These are phyloP conservation scores for Procapra przewalskii DNA, from an alignment of 2,113 vertebrate genomes.

Conservation along the genomic window DNA sequence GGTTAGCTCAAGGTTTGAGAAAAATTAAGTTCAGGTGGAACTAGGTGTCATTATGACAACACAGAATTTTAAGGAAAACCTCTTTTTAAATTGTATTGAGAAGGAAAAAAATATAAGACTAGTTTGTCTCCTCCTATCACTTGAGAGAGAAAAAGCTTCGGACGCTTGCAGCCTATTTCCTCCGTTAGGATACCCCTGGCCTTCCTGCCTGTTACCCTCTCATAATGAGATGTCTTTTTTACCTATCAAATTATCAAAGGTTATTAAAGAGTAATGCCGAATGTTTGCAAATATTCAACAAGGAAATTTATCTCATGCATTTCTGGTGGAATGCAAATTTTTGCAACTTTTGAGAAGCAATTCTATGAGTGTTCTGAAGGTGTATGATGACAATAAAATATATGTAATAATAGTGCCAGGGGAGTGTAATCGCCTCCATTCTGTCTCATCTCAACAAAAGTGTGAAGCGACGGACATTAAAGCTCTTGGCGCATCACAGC, in stretches of 20 bases:
- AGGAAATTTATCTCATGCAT: not conserved
- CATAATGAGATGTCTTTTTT: not conserved
- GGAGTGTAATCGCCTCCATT: not conserved
- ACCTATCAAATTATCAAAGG: conserved; percentile 2
- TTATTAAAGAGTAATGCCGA: not conserved
- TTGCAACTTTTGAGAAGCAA: not conserved
- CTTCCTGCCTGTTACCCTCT: not conserved
- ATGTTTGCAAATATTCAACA: not conserved
- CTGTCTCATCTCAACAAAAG: not conserved
- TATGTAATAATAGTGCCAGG: not conserved
- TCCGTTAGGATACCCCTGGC: not conserved
- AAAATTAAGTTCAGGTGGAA: not conserved
- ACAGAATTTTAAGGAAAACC: not conserved
- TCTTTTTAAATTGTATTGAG: not conserved
- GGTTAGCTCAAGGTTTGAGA: not conserved
- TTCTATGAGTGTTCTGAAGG: not conserved
- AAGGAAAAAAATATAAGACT: not conserved
- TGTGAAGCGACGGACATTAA: not conserved
- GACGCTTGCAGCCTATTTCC: not conserved
- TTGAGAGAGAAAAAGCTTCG: not conserved
- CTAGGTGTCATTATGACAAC: not conserved
- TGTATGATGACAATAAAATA: not conserved
- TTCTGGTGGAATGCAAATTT: not conserved
- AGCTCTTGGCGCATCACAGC: fast-evolving
- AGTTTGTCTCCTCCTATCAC: not conserved